These are phyloP conservation scores for Salpingus planirostris DNA, from an alignment of 2,888 invertebrate species.

Conservation along the genomic window DNA sequence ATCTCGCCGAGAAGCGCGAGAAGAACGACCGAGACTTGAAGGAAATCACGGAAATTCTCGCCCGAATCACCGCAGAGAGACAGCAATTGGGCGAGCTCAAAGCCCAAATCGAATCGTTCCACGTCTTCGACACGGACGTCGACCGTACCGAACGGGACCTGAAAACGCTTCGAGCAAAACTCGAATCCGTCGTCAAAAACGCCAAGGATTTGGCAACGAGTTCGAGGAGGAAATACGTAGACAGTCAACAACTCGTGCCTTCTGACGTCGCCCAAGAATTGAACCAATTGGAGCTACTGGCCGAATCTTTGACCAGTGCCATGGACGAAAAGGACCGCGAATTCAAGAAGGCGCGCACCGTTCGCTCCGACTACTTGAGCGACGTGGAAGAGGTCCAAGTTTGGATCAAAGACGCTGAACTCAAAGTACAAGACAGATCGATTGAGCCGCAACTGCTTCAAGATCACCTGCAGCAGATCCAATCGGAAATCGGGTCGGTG, in stretches of 20 bases:
- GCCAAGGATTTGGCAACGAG: constrained; percentile 52
- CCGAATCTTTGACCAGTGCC: constrained; percentile 66
- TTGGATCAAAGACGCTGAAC: constrained; percentile 78
- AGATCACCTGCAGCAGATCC: constrained; percentile 67
- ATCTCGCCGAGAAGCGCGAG: constrained; percentile 64
- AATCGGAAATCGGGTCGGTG: constrained; percentile 62
- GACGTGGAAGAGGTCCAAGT: constrained; percentile 74
- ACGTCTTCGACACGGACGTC: constrained; percentile 71
- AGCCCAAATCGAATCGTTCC: constrained; percentile 59
- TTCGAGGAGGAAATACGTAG: constrained; percentile 54
- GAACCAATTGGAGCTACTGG: constrained; percentile 70
- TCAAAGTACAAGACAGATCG: constrained; percentile 66
- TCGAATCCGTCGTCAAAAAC: constrained; percentile 48
- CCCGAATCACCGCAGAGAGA: constrained; percentile 59
- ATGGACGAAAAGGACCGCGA: constrained; percentile 86
- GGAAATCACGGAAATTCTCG: constrained; percentile 65
- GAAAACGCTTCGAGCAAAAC: constrained; percentile 48
- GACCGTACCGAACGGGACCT: constrained; percentile 53
- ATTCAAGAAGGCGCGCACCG: constrained; percentile 76
- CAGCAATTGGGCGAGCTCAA: constrained; percentile 58
- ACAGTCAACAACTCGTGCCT: constrained; percentile 54
- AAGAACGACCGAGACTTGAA: constrained; percentile 67
- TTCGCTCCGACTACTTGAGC: constrained; percentile 67
- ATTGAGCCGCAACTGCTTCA: constrained; percentile 68
- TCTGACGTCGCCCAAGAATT: constrained; percentile 73